phyloP scores from a whole-genome alignment of 1,140 invertebrate genomes.

The Helicoverpa armigera region DNA sequence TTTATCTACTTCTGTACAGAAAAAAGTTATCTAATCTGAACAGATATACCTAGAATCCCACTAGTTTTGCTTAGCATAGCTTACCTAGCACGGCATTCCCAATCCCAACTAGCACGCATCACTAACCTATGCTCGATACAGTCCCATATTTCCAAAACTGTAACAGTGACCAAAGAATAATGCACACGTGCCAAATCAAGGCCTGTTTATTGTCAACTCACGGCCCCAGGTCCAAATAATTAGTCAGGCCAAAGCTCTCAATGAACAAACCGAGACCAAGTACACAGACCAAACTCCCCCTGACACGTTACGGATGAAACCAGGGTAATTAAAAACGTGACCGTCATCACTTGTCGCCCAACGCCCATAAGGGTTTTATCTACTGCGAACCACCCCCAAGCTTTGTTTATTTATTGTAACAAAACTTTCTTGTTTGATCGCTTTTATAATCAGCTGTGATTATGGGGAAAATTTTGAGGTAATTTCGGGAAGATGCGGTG shows the following conservation, averaged over 20 bases:
- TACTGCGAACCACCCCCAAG: conserved; percentile 69
- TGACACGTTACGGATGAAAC: conserved; percentile 76
- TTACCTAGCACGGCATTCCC: too few relatives aligned
- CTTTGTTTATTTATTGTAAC: conserved; percentile 75
- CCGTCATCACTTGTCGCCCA: conserved; percentile 82
- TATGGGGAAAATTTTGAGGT: conserved; percentile 25
- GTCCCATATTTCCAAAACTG: too few relatives aligned
- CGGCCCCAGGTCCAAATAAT: conserved; percentile 17
- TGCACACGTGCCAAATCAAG: too few relatives aligned
- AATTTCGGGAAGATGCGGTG: conserved; percentile 1
- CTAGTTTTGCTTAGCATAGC: too few relatives aligned
- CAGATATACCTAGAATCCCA: too few relatives aligned
- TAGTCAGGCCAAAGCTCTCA: conserved; percentile 39
- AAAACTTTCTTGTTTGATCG: conserved; percentile 68
- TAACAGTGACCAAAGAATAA: too few relatives aligned
- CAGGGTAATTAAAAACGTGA: conserved; percentile 84
- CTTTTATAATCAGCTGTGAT: conserved; percentile 50
- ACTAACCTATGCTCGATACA: too few relatives aligned
- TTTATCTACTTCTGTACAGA: too few relatives aligned
- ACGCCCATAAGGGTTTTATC: conserved; percentile 78
- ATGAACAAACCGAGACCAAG: conserved; percentile 36
- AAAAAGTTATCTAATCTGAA: too few relatives aligned
- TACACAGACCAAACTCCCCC: conserved; percentile 56
- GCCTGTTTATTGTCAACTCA: not conserved
- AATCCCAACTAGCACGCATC: too few relatives aligned